A percentile compares a stretch with the other conserved stretches of the same genome.
Conservation (phyloP, 1,140 invertebrate genomes). For the Batillaria attramentaria region DNA sequence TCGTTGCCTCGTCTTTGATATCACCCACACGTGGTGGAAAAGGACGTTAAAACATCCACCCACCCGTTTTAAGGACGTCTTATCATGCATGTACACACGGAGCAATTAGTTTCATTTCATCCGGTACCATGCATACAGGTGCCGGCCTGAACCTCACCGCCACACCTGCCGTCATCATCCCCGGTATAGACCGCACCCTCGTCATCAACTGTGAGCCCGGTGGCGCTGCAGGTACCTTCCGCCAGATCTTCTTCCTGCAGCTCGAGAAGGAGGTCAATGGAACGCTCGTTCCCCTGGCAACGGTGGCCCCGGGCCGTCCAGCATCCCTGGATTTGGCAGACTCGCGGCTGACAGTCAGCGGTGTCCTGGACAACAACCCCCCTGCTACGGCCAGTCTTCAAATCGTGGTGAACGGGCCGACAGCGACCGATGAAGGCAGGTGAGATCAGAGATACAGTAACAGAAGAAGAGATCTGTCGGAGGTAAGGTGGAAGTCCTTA, state of each 20-base stretch:
- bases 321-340: neutral
- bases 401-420: neutral
- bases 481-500: too few species aligned
- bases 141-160: neutral
- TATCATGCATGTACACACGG: too few species aligned
- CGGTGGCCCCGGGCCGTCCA: neutral
- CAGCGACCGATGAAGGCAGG: neutral
- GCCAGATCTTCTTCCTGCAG: conserved; percentile 4
- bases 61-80: too few species aligned
- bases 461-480: too few species aligned
- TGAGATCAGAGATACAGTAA: too few species aligned
- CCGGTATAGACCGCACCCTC: neutral
- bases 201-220: neutral
- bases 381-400: neutral
- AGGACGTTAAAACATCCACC: too few species aligned
- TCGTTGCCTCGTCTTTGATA: too few species aligned
- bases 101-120: too few species aligned
- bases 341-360: neutral
- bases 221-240: neutral
- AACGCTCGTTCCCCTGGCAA: neutral
- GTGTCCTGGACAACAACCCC: neutral
- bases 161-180: neutral
- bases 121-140: too few species aligned
- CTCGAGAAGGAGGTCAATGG: neutral
- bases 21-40: too few species aligned